These are phyloP conservation scores for Ciconia boyciana DNA, from an alignment of 2,113 vertebrate species.

Conservation along the genomic window DNA sequence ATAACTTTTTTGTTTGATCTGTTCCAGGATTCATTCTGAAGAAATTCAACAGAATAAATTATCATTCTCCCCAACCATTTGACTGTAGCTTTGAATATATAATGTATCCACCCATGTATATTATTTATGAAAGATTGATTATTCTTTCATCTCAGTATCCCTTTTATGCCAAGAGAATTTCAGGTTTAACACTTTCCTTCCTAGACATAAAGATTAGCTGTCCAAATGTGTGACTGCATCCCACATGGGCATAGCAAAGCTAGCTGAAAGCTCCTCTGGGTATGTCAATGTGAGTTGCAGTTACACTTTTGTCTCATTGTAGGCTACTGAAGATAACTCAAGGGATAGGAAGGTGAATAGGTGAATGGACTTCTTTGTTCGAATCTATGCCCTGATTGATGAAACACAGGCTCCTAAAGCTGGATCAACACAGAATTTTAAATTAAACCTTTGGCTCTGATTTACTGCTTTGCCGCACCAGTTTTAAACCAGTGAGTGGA, in stretches of 20 bases:
- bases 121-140: conserved; percentile 79
- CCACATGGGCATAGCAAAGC: neutral
- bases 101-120: conserved; percentile 66
- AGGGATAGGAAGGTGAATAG: neutral
- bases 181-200: conserved; percentile 49
- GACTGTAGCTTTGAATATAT: conserved; percentile 69
- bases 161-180: conserved; percentile 58
- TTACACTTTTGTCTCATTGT: neutral
- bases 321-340: neutral
- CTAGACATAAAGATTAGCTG: neutral
- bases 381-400: neutral
- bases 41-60: conserved; percentile 77
- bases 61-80: conserved; percentile 70
- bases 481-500: neutral
- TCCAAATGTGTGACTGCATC: neutral
- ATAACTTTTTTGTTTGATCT: conserved; percentile 83
- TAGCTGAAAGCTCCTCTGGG: neutral
- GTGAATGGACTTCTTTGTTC: neutral
- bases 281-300: neutral
- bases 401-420: neutral
- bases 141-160: conserved; percentile 71
- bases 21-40: conserved; percentile 71
- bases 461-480: neutral
- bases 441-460: neutral
- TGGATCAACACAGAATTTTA: neutral